Evolutionary conservation across 30 jellyfish, hydroid and myxozoan genomes (phyloP).

Genomic region (Hydractinia echinata): DNA sequence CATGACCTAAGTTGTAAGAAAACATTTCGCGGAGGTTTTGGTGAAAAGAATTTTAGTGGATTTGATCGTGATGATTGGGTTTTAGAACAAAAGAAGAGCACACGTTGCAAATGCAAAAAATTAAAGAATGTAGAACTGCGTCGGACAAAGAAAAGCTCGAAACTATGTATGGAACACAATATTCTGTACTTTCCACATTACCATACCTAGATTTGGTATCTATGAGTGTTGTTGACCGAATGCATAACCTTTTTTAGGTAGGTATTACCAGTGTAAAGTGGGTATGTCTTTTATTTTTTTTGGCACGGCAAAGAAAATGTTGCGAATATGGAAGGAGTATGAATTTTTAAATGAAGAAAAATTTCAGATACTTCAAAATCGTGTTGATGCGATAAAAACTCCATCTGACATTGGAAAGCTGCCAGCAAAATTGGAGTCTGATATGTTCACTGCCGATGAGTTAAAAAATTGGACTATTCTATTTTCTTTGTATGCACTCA

Average conservation of each 20-base stretch:
- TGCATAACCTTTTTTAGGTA: slow-evolving; percentile 5
- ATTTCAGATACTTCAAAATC: neutral
- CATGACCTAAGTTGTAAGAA: too few species aligned
- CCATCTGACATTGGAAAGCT: too few species aligned
- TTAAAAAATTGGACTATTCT: too few species aligned
- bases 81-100: neutral
- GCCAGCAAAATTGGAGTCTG: too few species aligned
- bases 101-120: neutral
- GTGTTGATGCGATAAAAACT: slow-evolving; percentile 9
- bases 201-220: neutral
- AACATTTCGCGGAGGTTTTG: slow-evolving; percentile 7
- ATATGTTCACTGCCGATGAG: too few species aligned
- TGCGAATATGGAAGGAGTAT: neutral
- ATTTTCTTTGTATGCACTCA: too few species aligned
- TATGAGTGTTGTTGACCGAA: slow-evolving; percentile 2
- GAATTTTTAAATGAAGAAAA: neutral
- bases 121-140: neutral
- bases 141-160: too few species aligned
- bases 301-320: neutral
- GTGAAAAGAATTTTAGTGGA: slow-evolving; percentile 1
- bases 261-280: neutral
- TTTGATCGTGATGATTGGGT: slow-evolving; percentile 11
- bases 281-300: too few species aligned
- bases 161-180: too few species aligned
- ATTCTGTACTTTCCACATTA: neutral